Evolutionary conservation across 2,888 invertebrate species (phyloP), one percentile per base, ranked within the genome.

Genomic region (Sicus ferrugineus): DNA sequence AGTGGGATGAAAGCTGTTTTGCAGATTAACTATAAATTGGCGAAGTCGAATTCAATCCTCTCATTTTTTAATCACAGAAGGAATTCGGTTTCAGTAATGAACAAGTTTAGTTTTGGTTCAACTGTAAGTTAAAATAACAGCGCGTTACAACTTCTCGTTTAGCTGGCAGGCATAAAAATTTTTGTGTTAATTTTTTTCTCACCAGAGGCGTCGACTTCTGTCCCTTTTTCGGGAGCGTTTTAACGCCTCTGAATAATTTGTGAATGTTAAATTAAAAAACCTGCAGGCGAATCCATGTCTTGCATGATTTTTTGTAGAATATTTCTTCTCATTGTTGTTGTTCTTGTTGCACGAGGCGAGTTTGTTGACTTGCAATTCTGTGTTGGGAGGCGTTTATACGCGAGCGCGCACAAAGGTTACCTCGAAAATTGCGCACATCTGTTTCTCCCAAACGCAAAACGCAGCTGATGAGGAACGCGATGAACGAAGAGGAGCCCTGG

Each of bases 371-470:
- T 34, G 21, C 26, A 31, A 23, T 21, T 21, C 48, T 52, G 19
- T 34, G 48, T 14, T 26, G n/a, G 61, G 11, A 23, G 16, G 56
- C 16, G 46, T 6, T 4, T 11, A 46, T 21, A 3, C 46, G 5
- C 64, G 16, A 58, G 28, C 54, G 21, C 56, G 31, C 14, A 0
- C 6, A 26, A 9, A 3, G 26, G 16, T 26, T 63, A 48, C 48
- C 48, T 19, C 28, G n/a, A 48, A 50, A 68, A 38, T 61, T 46
- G 16, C 61, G 68, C 61, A 52, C 68, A 61, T 68, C 68, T 68
- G 61, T 38, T 68, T 26, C 38, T 42, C n/a, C 3, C 11, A 42
- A 42, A 42, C 4, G 9, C 14, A 9, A n/a, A 42, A 42, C 4
- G 42, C 14, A n/a, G 42, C 4, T 42, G 42, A 50, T 19, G 23